These are phyloP conservation scores for Diaperis boleti DNA, from an alignment of 2,888 invertebrate species.

Conservation along the genomic window DNA sequence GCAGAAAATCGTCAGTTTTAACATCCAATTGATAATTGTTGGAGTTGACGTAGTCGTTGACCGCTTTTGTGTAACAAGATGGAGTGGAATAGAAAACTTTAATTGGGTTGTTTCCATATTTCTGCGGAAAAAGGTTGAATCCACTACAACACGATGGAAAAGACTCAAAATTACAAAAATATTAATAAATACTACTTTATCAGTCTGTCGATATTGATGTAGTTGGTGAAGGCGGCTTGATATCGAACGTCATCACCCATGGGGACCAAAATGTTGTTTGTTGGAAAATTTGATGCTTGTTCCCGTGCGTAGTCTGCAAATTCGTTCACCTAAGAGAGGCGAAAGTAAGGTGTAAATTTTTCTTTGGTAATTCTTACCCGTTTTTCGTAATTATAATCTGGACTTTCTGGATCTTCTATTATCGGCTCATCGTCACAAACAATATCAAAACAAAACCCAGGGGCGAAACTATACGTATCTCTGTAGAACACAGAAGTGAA, in stretches of 20 bases:
- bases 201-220: slow-evolving; percentile 31
- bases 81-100: slow-evolving; percentile 79
- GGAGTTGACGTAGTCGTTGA: slow-evolving; percentile 64
- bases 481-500: slow-evolving; percentile 45
- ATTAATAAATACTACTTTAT: slow-evolving; percentile 19
- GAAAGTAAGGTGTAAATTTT: too few relatives aligned
- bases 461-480: slow-evolving; percentile 69
- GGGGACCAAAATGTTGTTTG: slow-evolving; percentile 34
- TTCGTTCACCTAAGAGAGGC: slow-evolving; percentile 34
- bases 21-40: slow-evolving; percentile 62
- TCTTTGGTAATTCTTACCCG: slow-evolving; percentile 18
- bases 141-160: slow-evolving; percentile 21
- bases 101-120: slow-evolving; percentile 57
- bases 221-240: slow-evolving; percentile 27
- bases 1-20: slow-evolving; percentile 90
- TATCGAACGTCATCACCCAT: slow-evolving; percentile 41
- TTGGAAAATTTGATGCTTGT: slow-evolving; percentile 55
- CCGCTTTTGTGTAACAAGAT: slow-evolving; percentile 69
- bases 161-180: neutral
- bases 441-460: slow-evolving; percentile 72
- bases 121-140: slow-evolving; percentile 26
- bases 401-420: slow-evolving; percentile 68
- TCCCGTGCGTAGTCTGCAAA: slow-evolving; percentile 54
- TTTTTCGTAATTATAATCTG: slow-evolving; percentile 69
- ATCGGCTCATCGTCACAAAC: slow-evolving; percentile 65